These are phyloP conservation scores for Manis javanica DNA, from an alignment of 2,797 vertebrate genomes.

Conservation along the genomic window DNA sequence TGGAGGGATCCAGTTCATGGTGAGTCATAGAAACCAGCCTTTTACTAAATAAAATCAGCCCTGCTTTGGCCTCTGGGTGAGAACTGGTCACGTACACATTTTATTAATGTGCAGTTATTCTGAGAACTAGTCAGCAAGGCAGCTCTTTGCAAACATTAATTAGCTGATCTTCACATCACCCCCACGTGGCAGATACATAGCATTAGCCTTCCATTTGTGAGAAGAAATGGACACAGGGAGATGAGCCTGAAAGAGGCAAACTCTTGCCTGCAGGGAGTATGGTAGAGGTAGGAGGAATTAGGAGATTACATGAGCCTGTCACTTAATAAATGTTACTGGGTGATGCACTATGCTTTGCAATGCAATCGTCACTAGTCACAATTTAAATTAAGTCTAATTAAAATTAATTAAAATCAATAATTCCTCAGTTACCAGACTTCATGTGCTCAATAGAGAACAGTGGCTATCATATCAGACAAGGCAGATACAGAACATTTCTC, in stretches of 20 bases:
- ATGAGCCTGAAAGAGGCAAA: not conserved
- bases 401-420: not conserved
- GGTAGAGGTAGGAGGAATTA: not conserved
- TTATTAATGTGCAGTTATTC: constrained; percentile 76
- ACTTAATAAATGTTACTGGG: not conserved
- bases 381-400: constrained; percentile 34
- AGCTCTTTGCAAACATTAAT: constrained; percentile 78
- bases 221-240: constrained; percentile 38
- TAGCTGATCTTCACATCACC: constrained; percentile 74
- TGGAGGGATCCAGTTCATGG: constrained; percentile 48
- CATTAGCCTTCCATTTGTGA: constrained; percentile 59
- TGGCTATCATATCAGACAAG: not conserved
- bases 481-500: not conserved
- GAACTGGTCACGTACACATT: constrained; percentile 63
- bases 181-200: constrained; percentile 66
- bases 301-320: not conserved
- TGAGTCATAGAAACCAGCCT: constrained; percentile 65
- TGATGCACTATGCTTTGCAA: not conserved
- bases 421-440: not conserved
- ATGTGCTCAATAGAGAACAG: not conserved
- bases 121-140: constrained; percentile 64
- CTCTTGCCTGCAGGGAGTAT: not conserved
- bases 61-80: constrained; percentile 59
- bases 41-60: constrained; percentile 61
- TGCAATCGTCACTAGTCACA: not conserved